These are phyloP conservation scores for Neosilurus hyrtlii DNA, from an alignment of 2,797 vertebrate genomes.

Conservation along the genomic window DNA sequence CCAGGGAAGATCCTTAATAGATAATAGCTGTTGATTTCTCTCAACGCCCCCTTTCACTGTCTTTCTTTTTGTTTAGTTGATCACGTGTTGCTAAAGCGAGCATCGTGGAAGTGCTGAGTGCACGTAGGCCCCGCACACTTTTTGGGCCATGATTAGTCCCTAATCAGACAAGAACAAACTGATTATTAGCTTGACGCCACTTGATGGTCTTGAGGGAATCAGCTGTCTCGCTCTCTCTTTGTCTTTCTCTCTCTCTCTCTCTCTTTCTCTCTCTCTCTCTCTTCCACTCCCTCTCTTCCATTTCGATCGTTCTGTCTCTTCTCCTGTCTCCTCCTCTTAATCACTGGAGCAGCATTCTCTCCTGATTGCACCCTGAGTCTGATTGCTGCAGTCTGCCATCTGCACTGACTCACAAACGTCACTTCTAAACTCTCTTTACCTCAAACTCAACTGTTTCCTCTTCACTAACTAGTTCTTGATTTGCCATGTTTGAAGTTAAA, in stretches of 20 bases:
- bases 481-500: conserved; percentile 49
- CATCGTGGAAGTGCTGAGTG: conserved; percentile 65
- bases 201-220: conserved; percentile 81
- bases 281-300: conserved; percentile 54
- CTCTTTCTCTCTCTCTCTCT: conserved; percentile 55
- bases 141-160: conserved; percentile 87
- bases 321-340: conserved; percentile 70
- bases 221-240: conserved; percentile 56
- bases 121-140: conserved; percentile 66
- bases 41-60: conserved; percentile 11
- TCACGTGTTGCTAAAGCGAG: conserved; percentile 62
- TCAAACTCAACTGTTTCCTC: conserved; percentile 18
- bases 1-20: conserved; percentile 70
- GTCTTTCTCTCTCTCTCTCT: conserved; percentile 22
- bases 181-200: conserved; percentile 87
- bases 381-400: conserved; percentile 77
- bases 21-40: conserved; percentile 69
- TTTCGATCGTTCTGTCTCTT: conserved; percentile 46
- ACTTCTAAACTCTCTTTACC: conserved; percentile 55
- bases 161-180: conserved; percentile 93
- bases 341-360: conserved; percentile 79
- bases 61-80: conserved; percentile 66
- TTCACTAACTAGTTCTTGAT: background rate
- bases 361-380: conserved; percentile 81
- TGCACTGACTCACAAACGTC: conserved; percentile 75